A percentile compares a stretch with the other conserved stretches of the same genome.
phyloP scores from a whole-genome alignment of 2,797 vertebrate species.

The Propithecus deckenii region DNA sequence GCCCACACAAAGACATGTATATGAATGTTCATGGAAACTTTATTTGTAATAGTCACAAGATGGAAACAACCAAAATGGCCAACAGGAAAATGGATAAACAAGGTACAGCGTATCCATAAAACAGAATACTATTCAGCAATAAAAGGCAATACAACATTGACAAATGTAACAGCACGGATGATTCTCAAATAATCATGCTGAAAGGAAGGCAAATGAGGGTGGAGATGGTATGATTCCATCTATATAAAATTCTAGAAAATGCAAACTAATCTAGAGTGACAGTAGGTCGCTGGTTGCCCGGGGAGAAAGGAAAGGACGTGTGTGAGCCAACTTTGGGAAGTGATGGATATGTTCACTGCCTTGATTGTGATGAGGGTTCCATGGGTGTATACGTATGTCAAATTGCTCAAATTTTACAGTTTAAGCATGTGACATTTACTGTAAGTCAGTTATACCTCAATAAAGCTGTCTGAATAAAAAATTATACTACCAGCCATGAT shows the following conservation, averaged over 20 bases:
- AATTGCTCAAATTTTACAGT: neutral
- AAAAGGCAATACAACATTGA: neutral
- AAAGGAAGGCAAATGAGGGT: neutral
- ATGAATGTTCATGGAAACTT: neutral
- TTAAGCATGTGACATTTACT: neutral
- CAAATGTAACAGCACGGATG: neutral
- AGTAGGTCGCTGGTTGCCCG: neutral
- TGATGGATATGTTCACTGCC: neutral
- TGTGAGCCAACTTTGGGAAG: neutral
- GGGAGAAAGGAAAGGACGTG: neutral
- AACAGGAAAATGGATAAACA: neutral
- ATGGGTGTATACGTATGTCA: neutral
- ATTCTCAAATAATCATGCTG: neutral
- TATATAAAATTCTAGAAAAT: neutral
- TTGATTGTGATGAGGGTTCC: neutral
- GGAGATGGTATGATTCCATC: neutral
- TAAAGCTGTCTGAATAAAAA: neutral
- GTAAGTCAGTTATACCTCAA: neutral
- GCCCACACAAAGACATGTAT: neutral
- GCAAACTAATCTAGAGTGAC: neutral
- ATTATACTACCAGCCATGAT: neutral
- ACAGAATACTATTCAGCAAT: neutral
- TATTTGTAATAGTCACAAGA: neutral
- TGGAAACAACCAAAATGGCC: neutral
- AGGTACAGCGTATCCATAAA: fast-evolving